Conservation (phyloP, 2,888 invertebrate genomes). For the Acanthosepion lycidas region DNA sequence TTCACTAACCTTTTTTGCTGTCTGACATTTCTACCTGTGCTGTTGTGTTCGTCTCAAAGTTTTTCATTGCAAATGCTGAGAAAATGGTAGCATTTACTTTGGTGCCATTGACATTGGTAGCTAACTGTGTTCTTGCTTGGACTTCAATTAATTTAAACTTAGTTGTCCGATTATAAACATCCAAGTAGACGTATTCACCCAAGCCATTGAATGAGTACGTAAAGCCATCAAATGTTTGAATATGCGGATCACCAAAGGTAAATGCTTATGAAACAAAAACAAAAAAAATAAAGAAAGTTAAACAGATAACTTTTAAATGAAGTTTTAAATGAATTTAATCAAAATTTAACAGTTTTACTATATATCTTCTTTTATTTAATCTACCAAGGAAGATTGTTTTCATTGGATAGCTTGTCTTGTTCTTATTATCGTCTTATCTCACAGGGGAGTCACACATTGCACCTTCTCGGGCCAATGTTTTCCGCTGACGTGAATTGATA, state of each 20-base stretch:
- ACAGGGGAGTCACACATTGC: no score
- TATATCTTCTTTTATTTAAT: no score
- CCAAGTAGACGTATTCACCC: constrained; percentile 52
- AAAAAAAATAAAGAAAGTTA: neutral
- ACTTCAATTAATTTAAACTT: constrained; percentile 35
- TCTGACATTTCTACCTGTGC: constrained; percentile 52
- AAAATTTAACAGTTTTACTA: no score
- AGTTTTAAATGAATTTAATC: neutral
- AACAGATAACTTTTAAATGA: neutral
- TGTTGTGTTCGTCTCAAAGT: constrained; percentile 49
- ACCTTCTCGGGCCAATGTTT: no score
- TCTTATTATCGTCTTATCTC: no score
- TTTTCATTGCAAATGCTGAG: constrained; percentile 54
- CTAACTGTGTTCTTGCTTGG: constrained; percentile 53
- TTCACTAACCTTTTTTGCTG: constrained; percentile 48
- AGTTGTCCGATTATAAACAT: constrained; percentile 43
- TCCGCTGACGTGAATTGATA: no score
- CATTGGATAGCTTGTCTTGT: no score
- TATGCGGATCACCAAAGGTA: constrained; percentile 52
- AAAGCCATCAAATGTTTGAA: constrained; percentile 51
- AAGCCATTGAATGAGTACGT: constrained; percentile 53
- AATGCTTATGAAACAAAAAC: neutral
- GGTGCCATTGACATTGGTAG: constrained; percentile 49
- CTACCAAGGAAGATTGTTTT: no score
- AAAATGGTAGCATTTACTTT: constrained; percentile 54